Evolutionary conservation across 1,140 invertebrate species (phyloP), one percentile per base, ranked within the genome.

Genomic region (Rhynchophorus ferrugineus): DNA sequence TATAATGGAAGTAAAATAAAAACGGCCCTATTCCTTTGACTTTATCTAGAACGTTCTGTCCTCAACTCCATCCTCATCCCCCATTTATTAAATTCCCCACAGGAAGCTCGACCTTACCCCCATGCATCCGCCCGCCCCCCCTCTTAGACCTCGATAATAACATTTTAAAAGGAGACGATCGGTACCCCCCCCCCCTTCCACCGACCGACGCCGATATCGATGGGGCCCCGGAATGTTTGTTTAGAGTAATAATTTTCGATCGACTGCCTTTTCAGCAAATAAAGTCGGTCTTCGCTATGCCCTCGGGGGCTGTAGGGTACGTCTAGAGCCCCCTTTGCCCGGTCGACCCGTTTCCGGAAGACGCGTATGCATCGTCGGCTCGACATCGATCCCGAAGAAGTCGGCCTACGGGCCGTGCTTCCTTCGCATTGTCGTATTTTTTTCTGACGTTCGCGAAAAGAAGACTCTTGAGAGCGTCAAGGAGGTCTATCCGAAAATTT

Each of bases 191-290:
- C 43, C 43, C 44, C 44, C 43, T 41, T 36, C 43, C 38, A 17
- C 38, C 45, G 44, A 47, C 46, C 24, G 43, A 35, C 45, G 45
- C 36, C 46, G 47, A 47, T 42, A 44, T 6, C 38, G 14, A 14
- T 11, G 18, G 35, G 9, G 51, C 29, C 17, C 44, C 36, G 39
- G 44, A 54, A 54, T 54, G 51, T 54, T 54, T 54, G 51, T 54
- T 54, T 54, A 54, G 51, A 46, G 51, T 54, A 54, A 54, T 54
- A 54, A 54, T 54, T 54, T 54, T 54, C 51, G 51, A 54, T 54
- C 51, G 51, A 47, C 51, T 54, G 51, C 51, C 51, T 54, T 54
- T 54, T 54, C 51, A 29, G 44, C 51, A 54, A 52, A 54, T 54
- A 54, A 54, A 54, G 51, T 54, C 33, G 33, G 37, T 24, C 51